phyloP scores from a whole-genome alignment of 2,888 invertebrate genomes.

The Drosophila affinis region DNA sequence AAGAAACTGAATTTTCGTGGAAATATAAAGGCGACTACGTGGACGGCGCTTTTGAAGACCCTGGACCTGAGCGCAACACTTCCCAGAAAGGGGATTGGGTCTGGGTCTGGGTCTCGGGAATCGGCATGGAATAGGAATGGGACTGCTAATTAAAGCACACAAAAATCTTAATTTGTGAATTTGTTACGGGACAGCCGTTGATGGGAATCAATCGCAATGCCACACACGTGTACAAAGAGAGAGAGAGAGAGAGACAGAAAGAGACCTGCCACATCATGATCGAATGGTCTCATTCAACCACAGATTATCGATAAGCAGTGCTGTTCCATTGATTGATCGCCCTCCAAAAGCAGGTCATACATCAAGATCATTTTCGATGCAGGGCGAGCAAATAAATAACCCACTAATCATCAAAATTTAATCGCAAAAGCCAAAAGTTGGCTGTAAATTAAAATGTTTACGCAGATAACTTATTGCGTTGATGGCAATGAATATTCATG shows the following conservation, averaged over 20 bases:
- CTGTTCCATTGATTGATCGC: conserved; percentile 58
- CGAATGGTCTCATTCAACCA: not conserved
- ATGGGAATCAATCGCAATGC: conserved; percentile 41
- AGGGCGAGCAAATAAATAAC: conserved; percentile 64
- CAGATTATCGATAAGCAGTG: conserved; percentile 30
- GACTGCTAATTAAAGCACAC: conserved; percentile 61
- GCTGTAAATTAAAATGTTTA: conserved; percentile 76
- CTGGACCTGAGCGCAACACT: conserved; percentile 14
- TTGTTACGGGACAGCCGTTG: conserved; percentile 55
- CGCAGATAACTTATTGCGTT: conserved; percentile 55
- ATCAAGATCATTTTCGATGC: conserved; percentile 24
- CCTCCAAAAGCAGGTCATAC: conserved; percentile 25
- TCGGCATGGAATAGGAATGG: not conserved
- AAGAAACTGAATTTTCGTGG: conserved; percentile 66
- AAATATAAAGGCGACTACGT: conserved; percentile 44
- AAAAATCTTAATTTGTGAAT: conserved; percentile 58
- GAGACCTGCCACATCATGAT: conserved; percentile 43
- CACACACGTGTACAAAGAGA: conserved; percentile 38
- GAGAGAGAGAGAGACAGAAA: not conserved
- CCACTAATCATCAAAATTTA: conserved; percentile 68
- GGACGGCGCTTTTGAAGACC: conserved; percentile 67
- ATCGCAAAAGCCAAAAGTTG: conserved; percentile 60
- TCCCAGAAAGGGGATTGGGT: conserved; percentile 49
- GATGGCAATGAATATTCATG: conserved; percentile 71
- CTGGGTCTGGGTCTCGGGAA: not conserved